Evolutionary conservation across 1,140 invertebrate genomes (phyloP).

Genomic region (Magallana gigas): DNA sequence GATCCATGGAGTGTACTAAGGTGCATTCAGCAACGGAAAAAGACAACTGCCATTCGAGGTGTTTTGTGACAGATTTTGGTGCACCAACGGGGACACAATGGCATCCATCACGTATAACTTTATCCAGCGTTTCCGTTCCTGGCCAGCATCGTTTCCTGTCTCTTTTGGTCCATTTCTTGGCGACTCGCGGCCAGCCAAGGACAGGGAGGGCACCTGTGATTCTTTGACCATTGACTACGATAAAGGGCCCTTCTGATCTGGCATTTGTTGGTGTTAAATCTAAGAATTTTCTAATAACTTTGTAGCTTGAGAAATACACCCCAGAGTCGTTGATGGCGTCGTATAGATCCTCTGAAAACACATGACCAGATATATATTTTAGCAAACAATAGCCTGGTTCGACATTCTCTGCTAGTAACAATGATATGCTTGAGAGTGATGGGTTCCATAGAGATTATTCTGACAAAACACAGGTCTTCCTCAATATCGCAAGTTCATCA

Average conservation of each 20-base stretch:
- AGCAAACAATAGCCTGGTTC: background rate
- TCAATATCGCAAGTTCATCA: background rate
- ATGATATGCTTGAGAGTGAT: background rate
- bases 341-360: background rate
- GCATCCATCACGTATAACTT: background rate
- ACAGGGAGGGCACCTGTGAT: background rate
- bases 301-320: background rate
- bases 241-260: background rate
- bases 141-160: background rate
- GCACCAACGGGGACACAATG: background rate
- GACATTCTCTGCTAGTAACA: background rate
- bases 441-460: background rate
- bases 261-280: background rate
- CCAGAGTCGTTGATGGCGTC: background rate
- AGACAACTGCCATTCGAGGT: background rate
- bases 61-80: background rate
- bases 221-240: background rate
- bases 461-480: background rate
- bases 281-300: background rate
- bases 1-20: background rate
- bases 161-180: background rate
- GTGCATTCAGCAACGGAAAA: slow-evolving; percentile 18
- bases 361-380: background rate
- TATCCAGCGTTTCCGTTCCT: background rate
- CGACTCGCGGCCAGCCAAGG: background rate